These are phyloP conservation scores for Cirrhinus molitorella DNA, from an alignment of 2,797 vertebrate genomes.

Conservation along the genomic window DNA sequence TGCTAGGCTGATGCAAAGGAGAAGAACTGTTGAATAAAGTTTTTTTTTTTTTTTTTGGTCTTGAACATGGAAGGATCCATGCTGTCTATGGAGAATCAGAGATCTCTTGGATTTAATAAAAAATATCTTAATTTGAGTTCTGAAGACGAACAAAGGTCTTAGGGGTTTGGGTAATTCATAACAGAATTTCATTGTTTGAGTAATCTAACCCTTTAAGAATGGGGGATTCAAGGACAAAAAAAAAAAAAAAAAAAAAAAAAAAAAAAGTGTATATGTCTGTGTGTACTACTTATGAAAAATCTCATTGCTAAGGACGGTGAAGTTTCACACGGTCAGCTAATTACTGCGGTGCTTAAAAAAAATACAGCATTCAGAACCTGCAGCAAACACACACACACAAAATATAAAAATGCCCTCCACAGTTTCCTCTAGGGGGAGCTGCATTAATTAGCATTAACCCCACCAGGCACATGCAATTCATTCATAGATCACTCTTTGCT, in stretches of 20 bases:
- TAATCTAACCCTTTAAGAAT: background rate
- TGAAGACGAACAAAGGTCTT: no score
- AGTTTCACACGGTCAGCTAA: background rate
- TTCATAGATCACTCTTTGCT: constrained; percentile 44
- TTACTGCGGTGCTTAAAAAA: constrained; percentile 64
- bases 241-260: background rate
- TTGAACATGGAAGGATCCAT: no score
- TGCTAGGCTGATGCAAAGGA: no score
- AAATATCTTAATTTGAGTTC: no score
- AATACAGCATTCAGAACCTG: constrained; percentile 44
- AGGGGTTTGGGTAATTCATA: no score
- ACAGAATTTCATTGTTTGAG: no score
- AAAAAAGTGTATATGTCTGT: background rate
- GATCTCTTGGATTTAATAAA: no score
- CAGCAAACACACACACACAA: constrained; percentile 14
- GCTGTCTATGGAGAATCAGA: no score
- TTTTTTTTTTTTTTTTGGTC: no score
- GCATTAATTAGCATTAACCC: constrained; percentile 45
- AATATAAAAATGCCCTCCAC: constrained; percentile 21
- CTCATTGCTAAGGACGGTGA: background rate
- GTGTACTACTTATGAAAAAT: background rate
- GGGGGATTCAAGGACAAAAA: background rate
- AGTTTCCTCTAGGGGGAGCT: constrained; percentile 43
- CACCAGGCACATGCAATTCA: background rate
- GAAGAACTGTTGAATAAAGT: no score